A percentile compares a stretch with the other conserved stretches of the same genome.
phyloP scores from a whole-genome alignment of 2,888 invertebrate species.

The Brachylomia viminalis region DNA sequence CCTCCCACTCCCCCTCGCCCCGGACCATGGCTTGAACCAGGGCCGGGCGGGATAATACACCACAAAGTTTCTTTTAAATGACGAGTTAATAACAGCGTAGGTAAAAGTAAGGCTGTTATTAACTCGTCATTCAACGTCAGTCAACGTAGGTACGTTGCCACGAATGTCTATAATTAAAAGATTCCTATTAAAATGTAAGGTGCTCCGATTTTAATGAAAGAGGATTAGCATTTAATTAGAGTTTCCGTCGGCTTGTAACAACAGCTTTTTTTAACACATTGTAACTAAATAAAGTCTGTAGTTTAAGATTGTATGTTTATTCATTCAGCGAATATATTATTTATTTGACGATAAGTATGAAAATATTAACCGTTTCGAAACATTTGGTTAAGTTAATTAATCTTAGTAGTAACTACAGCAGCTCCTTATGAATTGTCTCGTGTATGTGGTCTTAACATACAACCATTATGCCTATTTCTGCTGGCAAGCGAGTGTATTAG shows the following conservation, averaged over 20 bases:
- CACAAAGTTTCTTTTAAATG: neutral
- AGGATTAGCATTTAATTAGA: conserved; percentile 31
- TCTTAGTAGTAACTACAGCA: too few species aligned
- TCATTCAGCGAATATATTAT: neutral
- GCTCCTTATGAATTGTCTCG: neutral
- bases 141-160: neutral
- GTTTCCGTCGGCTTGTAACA: neutral
- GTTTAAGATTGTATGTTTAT: conserved; percentile 15
- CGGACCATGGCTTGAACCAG: too few species aligned
- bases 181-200: neutral
- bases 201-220: conserved; percentile 38
- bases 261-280: neutral
- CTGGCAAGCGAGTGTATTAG: neutral
- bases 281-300: neutral
- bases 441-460: neutral
- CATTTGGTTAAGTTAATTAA: too few species aligned
- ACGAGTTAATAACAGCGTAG: neutral
- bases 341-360: neutral
- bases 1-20: too few species aligned
- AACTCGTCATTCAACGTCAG: too few species aligned
- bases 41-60: too few species aligned
- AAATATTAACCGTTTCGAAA: neutral
- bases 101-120: too few species aligned
- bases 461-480: neutral
- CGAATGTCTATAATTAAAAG: neutral